Evolutionary conservation across 2,888 invertebrate species (phyloP), one percentile per base, ranked within the genome.

Genomic region (Aelia acuminata): DNA sequence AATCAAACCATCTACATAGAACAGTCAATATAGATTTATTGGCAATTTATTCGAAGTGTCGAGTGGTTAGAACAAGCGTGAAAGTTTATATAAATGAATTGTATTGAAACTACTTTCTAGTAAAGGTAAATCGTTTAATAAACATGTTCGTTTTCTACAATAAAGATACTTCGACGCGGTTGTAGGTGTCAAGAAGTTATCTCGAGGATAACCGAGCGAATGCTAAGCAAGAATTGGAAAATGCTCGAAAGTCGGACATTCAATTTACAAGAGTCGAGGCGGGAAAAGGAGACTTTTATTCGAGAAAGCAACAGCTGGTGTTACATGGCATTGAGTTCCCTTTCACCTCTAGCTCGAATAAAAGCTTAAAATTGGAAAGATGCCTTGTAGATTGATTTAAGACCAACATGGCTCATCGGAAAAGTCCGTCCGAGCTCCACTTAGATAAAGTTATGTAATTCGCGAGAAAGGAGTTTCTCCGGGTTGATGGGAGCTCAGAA

Each of bases 321-420:
- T n/a, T 47, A n/a, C 80, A 80, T 80, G 43, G 35, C 63, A 43
- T 80, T 22, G 43, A 80, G 80, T 80, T 20, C 3, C 80, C 43
- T 80, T 80, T 80, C 80, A 43, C 80, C 80, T 80, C n/a, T 80
- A 20, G 43, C 22, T 43, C 80, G 11, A 80, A 39, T 80, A 80
- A 80, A 80, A 80, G 43, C 43, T 80, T 80, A 80, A 80, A 80
- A 80, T 80, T 47, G 22, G 80, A 22, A n/a, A 80, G 75, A 43
- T 80, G 43, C 43, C 3, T 43, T n/a, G n/a, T n/a, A 10, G 80
- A n/a, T 43, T 43, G 43, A 80, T 80, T 80, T 80, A 47, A 43
- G 43, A 1, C 43, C 43, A 15, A 80, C 43, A 80, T 1, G 80
- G n/a, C 39, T 39, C 80, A n/a, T 80, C 31, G 80, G n/a, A 80